Evolutionary conservation across 2,797 vertebrate genomes (phyloP).

Genomic region (Meriones psammophilus): DNA sequence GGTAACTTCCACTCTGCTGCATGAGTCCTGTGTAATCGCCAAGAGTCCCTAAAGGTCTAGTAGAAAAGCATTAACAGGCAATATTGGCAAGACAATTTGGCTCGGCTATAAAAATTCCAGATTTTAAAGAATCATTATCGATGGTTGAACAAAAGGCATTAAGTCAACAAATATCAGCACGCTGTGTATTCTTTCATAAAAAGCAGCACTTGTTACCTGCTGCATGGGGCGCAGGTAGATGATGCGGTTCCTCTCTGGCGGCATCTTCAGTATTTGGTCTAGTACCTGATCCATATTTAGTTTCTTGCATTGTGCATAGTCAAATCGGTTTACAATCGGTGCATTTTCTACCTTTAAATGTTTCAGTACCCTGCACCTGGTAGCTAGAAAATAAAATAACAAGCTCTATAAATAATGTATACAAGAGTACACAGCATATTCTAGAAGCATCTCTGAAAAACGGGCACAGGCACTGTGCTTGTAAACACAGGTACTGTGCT

Average conservation of each 20-base stretch:
- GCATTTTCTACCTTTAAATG: constrained; percentile 96
- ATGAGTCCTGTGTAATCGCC: neutral
- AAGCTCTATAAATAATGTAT: constrained; percentile 20
- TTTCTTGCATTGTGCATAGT: constrained; percentile 99
- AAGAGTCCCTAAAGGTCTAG: neutral
- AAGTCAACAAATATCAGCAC: neutral
- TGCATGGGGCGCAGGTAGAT: constrained; percentile 99
- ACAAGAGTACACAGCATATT: neutral
- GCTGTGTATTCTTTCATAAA: neutral
- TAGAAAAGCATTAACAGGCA: neutral
- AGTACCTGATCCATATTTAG: constrained; percentile 98
- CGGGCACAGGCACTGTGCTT: neutral
- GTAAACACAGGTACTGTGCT: neutral
- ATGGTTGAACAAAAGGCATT: neutral
- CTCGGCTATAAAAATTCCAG: neutral
- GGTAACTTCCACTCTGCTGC: neutral
- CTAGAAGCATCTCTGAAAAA: neutral
- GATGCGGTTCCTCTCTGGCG: constrained; percentile 97
- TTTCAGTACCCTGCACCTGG: constrained; percentile 97
- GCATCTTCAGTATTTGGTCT: constrained; percentile 97
- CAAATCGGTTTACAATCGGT: constrained; percentile 97
- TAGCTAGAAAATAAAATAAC: constrained; percentile 90
- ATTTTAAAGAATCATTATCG: constrained; percentile 7
- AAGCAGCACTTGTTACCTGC: constrained; percentile 89
- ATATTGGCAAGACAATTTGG: neutral